These are phyloP conservation scores for Apus apus DNA, from an alignment of 2,113 vertebrate species.

Conservation along the genomic window DNA sequence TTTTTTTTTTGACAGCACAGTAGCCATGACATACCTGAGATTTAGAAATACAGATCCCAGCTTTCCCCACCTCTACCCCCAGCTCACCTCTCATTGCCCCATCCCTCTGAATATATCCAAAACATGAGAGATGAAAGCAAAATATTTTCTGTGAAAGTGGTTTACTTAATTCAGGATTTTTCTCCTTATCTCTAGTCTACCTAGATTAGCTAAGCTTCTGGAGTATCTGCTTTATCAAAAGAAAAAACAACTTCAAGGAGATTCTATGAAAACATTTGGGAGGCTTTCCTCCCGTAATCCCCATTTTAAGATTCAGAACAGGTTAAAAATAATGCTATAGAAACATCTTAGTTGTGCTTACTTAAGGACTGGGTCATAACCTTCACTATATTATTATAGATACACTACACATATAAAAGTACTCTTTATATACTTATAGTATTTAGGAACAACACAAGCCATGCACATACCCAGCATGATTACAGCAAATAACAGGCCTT, in stretches of 20 bases:
- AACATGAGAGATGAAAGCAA: not conserved
- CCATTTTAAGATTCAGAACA: not conserved
- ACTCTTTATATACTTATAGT: not conserved
- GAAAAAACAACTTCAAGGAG: not conserved
- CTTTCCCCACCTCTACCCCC: not conserved
- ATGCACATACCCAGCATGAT: not conserved
- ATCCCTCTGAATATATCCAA: rapidly evolving
- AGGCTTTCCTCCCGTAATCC: not conserved
- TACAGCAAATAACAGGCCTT: not conserved
- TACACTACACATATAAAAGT: not conserved
- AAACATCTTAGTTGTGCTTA: not conserved
- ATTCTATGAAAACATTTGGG: not conserved
- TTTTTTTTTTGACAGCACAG: not conserved
- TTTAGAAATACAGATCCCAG: not conserved
- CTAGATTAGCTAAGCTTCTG: not conserved
- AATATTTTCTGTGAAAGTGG: not conserved
- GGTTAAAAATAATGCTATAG: not conserved
- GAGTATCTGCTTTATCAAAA: not conserved
- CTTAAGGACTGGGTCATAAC: not conserved
- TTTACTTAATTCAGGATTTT: not conserved
- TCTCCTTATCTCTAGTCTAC: not conserved
- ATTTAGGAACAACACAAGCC: not conserved
- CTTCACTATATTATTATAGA: not conserved
- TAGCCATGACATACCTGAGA: not conserved
- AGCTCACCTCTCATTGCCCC: no score